These are phyloP conservation scores for Andrena hattorfiana DNA, from an alignment of 2,888 invertebrate species.

Conservation along the genomic window DNA sequence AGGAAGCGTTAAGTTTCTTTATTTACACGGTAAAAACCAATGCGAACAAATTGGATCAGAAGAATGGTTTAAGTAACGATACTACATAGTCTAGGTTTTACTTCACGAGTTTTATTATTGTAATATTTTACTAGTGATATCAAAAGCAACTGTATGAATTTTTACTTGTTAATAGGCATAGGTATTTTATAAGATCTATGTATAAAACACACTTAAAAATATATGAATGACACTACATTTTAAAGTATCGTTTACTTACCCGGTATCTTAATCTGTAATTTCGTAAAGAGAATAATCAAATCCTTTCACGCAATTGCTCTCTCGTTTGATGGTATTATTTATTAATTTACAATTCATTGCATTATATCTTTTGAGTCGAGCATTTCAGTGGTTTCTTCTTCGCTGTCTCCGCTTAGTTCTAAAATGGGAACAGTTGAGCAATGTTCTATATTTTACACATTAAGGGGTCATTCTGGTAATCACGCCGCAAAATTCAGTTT, in stretches of 20 bases:
- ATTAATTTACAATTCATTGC: constrained; percentile 59
- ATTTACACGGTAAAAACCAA: constrained; percentile 98
- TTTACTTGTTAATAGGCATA: constrained; percentile 79
- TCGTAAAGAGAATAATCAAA: constrained; percentile 2
- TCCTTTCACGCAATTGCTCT: not conserved
- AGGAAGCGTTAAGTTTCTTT: constrained; percentile 97
- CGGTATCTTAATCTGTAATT: not conserved
- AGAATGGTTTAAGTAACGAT: constrained; percentile 91
- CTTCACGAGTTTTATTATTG: constrained; percentile 60
- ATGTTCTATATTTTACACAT: not conserved
- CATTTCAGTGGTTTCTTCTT: constrained; percentile 83
- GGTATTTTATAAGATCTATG: constrained; percentile 79
- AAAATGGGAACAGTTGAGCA: constrained; percentile 64
- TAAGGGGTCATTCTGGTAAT: too few species aligned
- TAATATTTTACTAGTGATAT: constrained; percentile 71
- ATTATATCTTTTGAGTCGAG: constrained; percentile 77
- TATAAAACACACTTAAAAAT: constrained; percentile 64
- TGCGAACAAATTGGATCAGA: constrained; percentile 94
- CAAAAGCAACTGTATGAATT: constrained; percentile 62
- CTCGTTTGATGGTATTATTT: constrained; percentile 33
- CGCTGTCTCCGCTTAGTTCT: constrained; percentile 85
- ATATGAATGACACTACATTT: constrained; percentile 41
- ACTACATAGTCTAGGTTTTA: constrained; percentile 84
- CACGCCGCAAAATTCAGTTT: too few species aligned
- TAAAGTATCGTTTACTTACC: constrained; percentile 28